These are phyloP conservation scores for Paradisaea rubra DNA, from an alignment of 2,113 vertebrate species.

Conservation along the genomic window DNA sequence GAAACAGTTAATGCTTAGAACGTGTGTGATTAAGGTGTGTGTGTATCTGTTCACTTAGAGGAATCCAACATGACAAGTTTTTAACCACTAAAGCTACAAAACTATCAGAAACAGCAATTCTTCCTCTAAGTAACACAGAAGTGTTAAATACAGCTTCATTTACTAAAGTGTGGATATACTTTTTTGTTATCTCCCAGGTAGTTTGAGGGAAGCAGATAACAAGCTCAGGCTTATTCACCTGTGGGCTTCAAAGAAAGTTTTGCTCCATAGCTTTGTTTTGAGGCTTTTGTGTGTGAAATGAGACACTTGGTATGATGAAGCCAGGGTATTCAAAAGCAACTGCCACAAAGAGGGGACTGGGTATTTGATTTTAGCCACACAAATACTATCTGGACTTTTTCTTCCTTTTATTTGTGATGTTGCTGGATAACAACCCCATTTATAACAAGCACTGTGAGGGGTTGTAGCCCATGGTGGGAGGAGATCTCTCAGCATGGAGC, in stretches of 20 bases:
- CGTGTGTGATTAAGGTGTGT: not conserved
- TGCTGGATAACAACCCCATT: not conserved
- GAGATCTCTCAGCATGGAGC: fast-evolving
- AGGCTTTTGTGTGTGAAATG: not conserved
- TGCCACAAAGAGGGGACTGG: not conserved
- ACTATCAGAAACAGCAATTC: not conserved
- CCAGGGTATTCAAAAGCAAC: not conserved
- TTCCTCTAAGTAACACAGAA: not conserved
- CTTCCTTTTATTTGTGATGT: not conserved
- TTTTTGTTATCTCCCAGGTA: not conserved
- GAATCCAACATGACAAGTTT: not conserved
- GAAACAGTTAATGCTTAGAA: not conserved
- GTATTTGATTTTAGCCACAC: not conserved
- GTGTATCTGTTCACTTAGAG: not conserved
- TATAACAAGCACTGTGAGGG: too few relatives aligned
- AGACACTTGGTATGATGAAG: not conserved
- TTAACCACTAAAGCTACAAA: not conserved
- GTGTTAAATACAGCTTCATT: not conserved
- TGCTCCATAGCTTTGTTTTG: not conserved
- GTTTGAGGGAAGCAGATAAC: not conserved
- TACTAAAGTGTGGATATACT: not conserved
- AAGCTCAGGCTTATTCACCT: not conserved
- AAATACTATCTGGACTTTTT: not conserved
- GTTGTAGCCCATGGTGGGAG: fast-evolving
- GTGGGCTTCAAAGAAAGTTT: not conserved